Evolutionary conservation across 2,113 vertebrate genomes (phyloP).

Genomic region (Mystacornis crossleyi): DNA sequence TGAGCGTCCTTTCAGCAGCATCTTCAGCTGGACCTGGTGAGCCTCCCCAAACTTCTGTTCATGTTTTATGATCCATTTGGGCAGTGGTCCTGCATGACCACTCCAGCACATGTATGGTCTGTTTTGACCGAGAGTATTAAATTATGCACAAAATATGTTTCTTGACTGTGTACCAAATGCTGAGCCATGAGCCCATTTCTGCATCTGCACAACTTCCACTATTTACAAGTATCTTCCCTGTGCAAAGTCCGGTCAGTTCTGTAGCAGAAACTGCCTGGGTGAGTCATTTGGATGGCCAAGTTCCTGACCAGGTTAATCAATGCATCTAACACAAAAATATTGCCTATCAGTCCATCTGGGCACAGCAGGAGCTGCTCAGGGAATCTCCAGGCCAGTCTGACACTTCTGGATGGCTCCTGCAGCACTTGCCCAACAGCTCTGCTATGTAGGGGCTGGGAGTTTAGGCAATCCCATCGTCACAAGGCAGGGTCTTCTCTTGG

Average conservation of each 20-base stretch:
- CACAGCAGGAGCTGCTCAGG: neutral
- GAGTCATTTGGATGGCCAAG: neutral
- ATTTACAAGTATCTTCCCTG: neutral
- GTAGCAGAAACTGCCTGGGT: neutral
- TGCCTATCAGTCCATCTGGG: neutral
- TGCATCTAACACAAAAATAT: neutral
- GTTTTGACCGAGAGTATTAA: neutral
- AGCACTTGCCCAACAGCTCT: neutral
- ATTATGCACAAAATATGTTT: neutral
- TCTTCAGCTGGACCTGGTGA: neutral
- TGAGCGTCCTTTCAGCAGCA: neutral
- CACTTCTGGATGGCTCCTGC: neutral
- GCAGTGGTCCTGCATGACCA: neutral
- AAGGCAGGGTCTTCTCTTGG: neutral
- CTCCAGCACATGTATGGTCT: neutral
- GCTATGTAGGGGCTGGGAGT: neutral
- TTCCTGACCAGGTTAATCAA: neutral
- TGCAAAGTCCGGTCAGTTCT: neutral
- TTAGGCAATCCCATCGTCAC: neutral
- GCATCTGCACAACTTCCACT: neutral
- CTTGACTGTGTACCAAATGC: neutral
- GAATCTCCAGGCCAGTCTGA: neutral
- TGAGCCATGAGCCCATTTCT: neutral
- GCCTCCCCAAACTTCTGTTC: neutral
- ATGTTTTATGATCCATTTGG: neutral